These are phyloP conservation scores for Drosophila arizonae DNA, from an alignment of 1,140 invertebrate species.

Conservation along the genomic window DNA sequence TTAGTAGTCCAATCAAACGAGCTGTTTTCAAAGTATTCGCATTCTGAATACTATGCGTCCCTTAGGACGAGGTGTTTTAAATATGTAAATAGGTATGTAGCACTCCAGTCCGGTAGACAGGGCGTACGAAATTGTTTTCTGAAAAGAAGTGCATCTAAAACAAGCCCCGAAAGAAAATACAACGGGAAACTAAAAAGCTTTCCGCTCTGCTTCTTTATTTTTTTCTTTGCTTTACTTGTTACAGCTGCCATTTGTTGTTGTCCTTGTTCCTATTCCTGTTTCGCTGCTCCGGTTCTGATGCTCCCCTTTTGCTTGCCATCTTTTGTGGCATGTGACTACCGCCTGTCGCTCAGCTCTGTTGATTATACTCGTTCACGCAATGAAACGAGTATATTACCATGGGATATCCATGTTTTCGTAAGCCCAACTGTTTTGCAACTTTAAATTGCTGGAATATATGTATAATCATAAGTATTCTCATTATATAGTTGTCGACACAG, in stretches of 20 bases:
- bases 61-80: not conserved
- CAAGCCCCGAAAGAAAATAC: conserved; percentile 50
- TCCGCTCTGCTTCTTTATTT: conserved; percentile 59
- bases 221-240: conserved; percentile 28
- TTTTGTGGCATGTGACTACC: conserved; percentile 60
- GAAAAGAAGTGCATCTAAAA: conserved; percentile 53
- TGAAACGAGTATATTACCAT: too few species aligned
- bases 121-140: conserved; percentile 44
- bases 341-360: conserved; percentile 34
- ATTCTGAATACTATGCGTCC: not conserved
- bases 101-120: not conserved
- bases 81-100: not conserved
- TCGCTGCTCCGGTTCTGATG: conserved; percentile 50
- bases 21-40: not conserved
- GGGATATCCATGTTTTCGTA: too few species aligned
- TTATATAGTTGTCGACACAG: too few species aligned
- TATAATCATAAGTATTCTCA: too few species aligned
- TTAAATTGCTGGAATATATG: too few species aligned
- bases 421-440: too few species aligned
- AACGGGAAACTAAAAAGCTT: conserved; percentile 74
- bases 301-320: conserved; percentile 35
- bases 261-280: conserved; percentile 53
- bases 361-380: conserved; percentile 14
- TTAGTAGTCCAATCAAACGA: not conserved
- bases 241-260: conserved; percentile 52